Conservation (phyloP, 2,113 vertebrate species). For the Oenanthe oenanthe region DNA sequence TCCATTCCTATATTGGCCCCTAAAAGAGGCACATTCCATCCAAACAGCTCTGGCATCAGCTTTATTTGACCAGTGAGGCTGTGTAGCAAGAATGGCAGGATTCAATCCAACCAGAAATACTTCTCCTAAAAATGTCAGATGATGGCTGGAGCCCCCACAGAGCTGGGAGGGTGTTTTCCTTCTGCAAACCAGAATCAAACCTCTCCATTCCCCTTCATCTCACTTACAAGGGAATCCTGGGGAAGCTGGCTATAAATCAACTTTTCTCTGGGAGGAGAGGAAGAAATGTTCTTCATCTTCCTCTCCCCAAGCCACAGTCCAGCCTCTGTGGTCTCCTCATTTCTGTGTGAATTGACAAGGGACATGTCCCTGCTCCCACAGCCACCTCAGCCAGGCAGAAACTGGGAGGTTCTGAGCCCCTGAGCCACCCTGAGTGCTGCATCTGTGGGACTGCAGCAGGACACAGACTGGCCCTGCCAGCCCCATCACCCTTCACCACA, state of each 20-base stretch:
- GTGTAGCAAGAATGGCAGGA: not conserved
- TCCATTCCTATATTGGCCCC: not conserved
- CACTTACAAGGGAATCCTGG: not conserved
- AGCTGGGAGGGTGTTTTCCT: not conserved
- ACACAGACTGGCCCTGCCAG: not conserved
- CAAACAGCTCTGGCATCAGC: not conserved
- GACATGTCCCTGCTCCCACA: rapidly evolving
- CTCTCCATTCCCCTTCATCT: not conserved
- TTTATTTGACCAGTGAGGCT: not conserved
- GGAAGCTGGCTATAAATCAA: not conserved
- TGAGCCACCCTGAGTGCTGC: not conserved
- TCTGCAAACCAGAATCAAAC: not conserved
- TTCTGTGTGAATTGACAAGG: not conserved
- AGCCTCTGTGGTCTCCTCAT: not conserved
- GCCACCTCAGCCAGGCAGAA: not conserved
- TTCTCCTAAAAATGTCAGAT: not conserved
- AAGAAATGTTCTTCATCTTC: not conserved
- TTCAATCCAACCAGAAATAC: not conserved
- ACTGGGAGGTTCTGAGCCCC: not conserved
- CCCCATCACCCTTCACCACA: rapidly evolving
- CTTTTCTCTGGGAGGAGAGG: not conserved
- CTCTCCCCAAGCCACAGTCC: not conserved
- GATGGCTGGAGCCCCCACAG: rapidly evolving
- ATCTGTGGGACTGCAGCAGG: not conserved
- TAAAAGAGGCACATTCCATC: not conserved